phyloP scores from a whole-genome alignment of 2,888 invertebrate species.

The Chironomus riparius region DNA sequence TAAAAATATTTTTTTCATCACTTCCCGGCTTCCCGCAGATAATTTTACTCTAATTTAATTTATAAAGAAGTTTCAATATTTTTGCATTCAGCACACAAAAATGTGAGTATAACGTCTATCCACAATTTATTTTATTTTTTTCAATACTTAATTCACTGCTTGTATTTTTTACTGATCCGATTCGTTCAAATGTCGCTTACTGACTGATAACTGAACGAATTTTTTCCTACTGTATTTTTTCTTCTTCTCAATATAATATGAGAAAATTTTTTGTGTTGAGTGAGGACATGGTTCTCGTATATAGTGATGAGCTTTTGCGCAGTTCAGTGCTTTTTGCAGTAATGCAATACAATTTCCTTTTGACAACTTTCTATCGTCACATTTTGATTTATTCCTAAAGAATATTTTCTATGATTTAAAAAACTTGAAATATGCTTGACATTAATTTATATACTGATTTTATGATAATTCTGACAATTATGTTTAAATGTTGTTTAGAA shows the following conservation, averaged over 20 bases:
- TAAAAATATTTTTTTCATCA: background rate
- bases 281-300: constrained; percentile 12
- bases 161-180: background rate
- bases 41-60: background rate
- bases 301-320: constrained; percentile 6
- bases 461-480: no score
- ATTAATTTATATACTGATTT: no score
- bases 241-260: background rate
- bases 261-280: constrained; percentile 5
- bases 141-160: background rate
- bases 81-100: no score
- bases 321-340: background rate
- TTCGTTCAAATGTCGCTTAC: constrained; percentile 11
- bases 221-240: background rate
- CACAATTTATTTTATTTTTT: background rate
- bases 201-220: constrained; percentile 14
- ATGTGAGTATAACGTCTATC: no score
- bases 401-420: no score
- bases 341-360: background rate
- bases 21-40: background rate
- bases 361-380: no score
- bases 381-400: no score
- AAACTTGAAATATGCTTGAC: no score
- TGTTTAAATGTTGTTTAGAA: no score
- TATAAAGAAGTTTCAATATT: no score